Percentiles rank a stretch among this genome's conserved stretches.
Evolutionary conservation across 2,113 vertebrate genomes (phyloP).

Genomic region (Merops nubicus): DNA sequence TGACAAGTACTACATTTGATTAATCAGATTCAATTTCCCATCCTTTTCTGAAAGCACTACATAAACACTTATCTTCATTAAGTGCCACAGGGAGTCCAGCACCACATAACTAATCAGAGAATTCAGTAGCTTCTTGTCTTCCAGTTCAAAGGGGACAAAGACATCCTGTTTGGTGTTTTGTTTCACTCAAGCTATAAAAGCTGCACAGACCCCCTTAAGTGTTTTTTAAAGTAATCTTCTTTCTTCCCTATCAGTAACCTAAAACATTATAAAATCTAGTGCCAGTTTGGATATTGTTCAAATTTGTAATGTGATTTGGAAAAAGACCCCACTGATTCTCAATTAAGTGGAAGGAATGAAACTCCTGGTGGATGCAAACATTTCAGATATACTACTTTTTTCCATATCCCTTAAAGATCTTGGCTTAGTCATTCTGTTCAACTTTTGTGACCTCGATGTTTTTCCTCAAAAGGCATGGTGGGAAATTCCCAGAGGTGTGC

Average conservation of each 20-base stretch:
- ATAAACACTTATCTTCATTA: conserved; percentile 76
- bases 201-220: conserved; percentile 65
- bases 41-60: conserved; percentile 55
- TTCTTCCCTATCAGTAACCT: conserved; percentile 33
- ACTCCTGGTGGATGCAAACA: background rate
- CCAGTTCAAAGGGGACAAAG: conserved; percentile 89
- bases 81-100: conserved; percentile 73
- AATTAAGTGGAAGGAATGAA: background rate
- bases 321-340: background rate
- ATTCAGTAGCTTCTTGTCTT: conserved; percentile 81
- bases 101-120: conserved; percentile 75
- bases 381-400: conserved; percentile 15
- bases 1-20: conserved; percentile 22
- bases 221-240: conserved; percentile 57
- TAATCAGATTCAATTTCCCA: conserved; percentile 35
- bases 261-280: conserved; percentile 28
- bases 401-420: background rate
- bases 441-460: conserved; percentile 6
- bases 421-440: conserved; percentile 46
- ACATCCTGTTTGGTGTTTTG: conserved; percentile 82
- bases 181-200: conserved; percentile 83
- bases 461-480: conserved; percentile 24
- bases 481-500: conserved; percentile 11
- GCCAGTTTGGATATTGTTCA: conserved; percentile 28
- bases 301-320: conserved; percentile 18